Conservation (phyloP, 2,888 invertebrate genomes). For the Macrophya annulata region DNA sequence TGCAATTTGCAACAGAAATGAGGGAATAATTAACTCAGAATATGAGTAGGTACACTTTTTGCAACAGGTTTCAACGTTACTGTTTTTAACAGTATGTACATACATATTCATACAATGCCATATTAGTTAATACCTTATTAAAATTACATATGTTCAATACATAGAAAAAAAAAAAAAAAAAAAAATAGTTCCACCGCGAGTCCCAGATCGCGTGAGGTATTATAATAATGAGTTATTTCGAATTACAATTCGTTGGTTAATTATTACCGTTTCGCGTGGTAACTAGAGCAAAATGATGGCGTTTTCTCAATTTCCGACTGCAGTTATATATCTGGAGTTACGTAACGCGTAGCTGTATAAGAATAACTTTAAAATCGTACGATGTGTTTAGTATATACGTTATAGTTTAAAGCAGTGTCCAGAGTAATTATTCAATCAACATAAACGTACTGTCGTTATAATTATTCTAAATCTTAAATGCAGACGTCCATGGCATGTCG, state of each 20-base stretch:
- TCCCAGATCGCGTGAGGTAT: background rate
- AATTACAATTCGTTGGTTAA: background rate
- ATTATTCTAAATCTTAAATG: constrained; percentile 18
- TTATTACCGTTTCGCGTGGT: background rate
- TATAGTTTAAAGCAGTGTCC: background rate
- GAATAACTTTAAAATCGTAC: background rate
- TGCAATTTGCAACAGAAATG: background rate
- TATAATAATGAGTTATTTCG: background rate
- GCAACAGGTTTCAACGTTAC: too few species aligned
- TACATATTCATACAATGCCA: background rate
- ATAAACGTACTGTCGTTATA: background rate
- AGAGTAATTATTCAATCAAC: constrained; percentile 24
- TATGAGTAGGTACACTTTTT: background rate
- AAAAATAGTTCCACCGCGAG: background rate
- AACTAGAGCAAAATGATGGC: constrained; percentile 4
- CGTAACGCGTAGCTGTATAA: background rate
- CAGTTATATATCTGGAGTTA: constrained; percentile 9
- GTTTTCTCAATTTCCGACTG: background rate
- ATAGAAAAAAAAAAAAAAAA: too few species aligned
- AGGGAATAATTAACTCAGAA: background rate
- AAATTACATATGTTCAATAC: background rate
- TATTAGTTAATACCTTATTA: background rate
- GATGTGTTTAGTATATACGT: background rate
- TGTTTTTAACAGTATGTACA: background rate
- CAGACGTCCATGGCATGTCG: background rate